phyloP scores from a whole-genome alignment of 2,797 vertebrate genomes.

The Dipus sagitta region DNA sequence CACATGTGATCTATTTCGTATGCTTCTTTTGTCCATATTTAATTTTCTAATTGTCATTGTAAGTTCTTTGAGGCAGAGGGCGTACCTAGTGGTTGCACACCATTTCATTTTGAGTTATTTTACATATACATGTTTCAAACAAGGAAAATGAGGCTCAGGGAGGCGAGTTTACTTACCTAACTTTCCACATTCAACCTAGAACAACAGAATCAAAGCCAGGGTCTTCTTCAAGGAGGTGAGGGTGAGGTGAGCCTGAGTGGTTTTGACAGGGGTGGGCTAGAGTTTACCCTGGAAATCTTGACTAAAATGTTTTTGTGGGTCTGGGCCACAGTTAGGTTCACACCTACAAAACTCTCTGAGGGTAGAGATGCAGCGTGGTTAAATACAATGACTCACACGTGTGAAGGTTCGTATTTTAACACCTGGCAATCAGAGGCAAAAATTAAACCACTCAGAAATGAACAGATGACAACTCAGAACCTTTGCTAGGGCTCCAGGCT shows the following conservation, averaged over 20 bases:
- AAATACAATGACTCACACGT: constrained; percentile 97
- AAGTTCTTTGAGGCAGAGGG: not conserved
- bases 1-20: not conserved
- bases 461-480: constrained; percentile 87
- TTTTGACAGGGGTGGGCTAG: constrained; percentile 93
- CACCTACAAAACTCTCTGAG: constrained; percentile 94
- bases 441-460: constrained; percentile 92
- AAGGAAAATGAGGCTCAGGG: constrained; percentile 9
- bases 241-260: constrained; percentile 85
- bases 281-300: constrained; percentile 93
- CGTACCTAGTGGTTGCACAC: not conserved
- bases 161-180: not conserved
- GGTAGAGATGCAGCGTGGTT: constrained; percentile 94
- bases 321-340: constrained; percentile 90
- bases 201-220: constrained; percentile 17
- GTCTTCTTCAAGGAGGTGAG: constrained; percentile 64
- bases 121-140: not conserved
- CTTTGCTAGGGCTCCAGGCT: constrained; percentile 79
- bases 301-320: constrained; percentile 92
- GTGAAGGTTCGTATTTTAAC: constrained; percentile 98
- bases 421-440: constrained; percentile 91
- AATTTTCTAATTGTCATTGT: not conserved
- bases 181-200: not conserved
- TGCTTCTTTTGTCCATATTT: not conserved
- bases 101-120: constrained; percentile 56